These are phyloP conservation scores for Mormyrus lacerda DNA, from an alignment of 2,113 vertebrate species.

Conservation along the genomic window DNA sequence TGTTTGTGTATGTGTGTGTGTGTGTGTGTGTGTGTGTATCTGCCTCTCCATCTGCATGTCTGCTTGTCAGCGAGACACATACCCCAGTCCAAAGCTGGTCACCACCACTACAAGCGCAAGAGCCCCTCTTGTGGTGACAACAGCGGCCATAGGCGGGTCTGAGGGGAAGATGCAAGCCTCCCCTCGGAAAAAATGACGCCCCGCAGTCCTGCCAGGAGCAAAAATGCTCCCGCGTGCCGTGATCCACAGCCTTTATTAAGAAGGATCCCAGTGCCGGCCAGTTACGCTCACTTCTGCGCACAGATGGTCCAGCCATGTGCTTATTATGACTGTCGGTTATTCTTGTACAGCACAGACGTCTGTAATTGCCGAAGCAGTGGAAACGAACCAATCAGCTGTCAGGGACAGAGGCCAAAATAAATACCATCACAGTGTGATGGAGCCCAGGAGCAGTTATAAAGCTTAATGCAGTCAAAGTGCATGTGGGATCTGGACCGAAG, in stretches of 20 bases:
- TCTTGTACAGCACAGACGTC: not conserved
- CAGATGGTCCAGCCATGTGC: not conserved
- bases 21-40: not conserved
- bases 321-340: slow-evolving; percentile 8
- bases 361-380: slow-evolving; percentile 13
- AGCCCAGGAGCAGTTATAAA: not conserved
- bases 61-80: not conserved
- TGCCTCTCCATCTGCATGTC: not conserved
- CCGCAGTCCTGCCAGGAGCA: slow-evolving; percentile 16
- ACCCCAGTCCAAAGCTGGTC: not conserved
- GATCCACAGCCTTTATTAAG: slow-evolving; percentile 40
- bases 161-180: not conserved
- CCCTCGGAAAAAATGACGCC: not conserved
- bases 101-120: not conserved
- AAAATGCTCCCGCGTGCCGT: slow-evolving; percentile 20
- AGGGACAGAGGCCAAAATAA: not conserved
- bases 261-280: slow-evolving; percentile 17
- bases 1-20: not conserved
- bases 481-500: not conserved
- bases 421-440: not conserved
- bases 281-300: not conserved
- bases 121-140: not conserved
- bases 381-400: not conserved
- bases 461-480: not conserved
- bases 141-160: not conserved